Evolutionary conservation across 2,888 invertebrate species (phyloP), one percentile per base, ranked within the genome.

Genomic region (Minunthozetes semirufus): DNA sequence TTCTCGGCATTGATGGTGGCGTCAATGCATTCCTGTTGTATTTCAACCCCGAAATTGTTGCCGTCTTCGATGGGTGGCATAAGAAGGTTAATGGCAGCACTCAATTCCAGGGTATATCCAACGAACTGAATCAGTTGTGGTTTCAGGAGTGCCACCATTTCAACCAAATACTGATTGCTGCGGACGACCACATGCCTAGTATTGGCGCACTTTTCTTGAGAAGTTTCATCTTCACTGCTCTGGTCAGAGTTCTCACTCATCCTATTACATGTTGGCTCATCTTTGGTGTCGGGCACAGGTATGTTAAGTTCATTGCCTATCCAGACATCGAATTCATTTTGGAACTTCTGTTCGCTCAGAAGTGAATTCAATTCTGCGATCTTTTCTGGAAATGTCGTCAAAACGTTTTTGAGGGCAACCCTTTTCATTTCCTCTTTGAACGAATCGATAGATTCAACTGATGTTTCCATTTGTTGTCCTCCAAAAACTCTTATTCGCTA

Each of bases 41-140:
- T 84, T 71, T 83, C 83, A n/a, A 85, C 85, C 25, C 85, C 85
- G 80, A 85, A 85, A 78, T 85, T 86, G 80, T 85, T 85, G 1
- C 85, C 85, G 80, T 85, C 85, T 80, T 85, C 85, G 76, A 85
- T 85, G 76, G 83, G 82, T 9, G 85, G 85, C 78, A 85, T 85
- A 72, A 84, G 79, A 77, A 85, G 83, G 38, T 83, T 82, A 75
- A 85, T 85, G 85, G 85, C 86, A 17, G 72, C 2, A 8, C n/a
- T 46, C 5, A 76, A 19, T 25, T 38, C 11, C 2, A 72, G 75
- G 3, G 53, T 50, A 25, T 76, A 27, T 22, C 38, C 50, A 11
- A 71, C 29, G n/a, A 74, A 56, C 29, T 76, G 33, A 56, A 71
- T 17, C 17, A 76, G 29, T 15, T 38, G 74, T 4, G 76, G 76